Conservation (phyloP, 2,797 vertebrate genomes). For the Pachyuromys duprasi region DNA sequence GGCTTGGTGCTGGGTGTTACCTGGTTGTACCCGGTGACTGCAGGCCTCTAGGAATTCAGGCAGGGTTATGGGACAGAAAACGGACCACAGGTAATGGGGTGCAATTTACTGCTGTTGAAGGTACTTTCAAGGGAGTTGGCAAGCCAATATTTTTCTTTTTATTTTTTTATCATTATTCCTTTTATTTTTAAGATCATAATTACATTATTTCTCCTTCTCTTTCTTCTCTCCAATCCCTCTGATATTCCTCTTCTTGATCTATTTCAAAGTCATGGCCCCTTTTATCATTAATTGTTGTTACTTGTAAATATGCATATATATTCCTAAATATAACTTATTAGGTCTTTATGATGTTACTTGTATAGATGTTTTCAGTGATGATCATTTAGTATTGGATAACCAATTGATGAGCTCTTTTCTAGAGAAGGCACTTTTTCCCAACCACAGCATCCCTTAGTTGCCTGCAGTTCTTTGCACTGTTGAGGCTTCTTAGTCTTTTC, state of each 20-base stretch:
- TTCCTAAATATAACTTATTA: background rate
- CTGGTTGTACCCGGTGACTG: too few relatives aligned
- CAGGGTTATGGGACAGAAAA: too few relatives aligned
- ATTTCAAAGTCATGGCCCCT: background rate
- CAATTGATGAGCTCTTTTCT: background rate
- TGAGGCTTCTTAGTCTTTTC: background rate
- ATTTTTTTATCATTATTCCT: background rate
- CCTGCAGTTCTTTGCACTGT: background rate
- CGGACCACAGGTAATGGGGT: too few relatives aligned
- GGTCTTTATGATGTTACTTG: background rate
- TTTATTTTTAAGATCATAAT: background rate
- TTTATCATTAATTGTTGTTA: background rate
- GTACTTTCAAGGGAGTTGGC: too few relatives aligned
- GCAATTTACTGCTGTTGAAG: too few relatives aligned
- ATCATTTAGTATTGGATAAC: background rate
- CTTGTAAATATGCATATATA: background rate
- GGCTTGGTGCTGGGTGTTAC: too few relatives aligned
- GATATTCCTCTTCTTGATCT: background rate
- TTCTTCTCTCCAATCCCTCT: background rate
- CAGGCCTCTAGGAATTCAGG: too few relatives aligned
- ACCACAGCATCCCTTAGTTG: background rate
- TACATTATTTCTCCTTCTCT: background rate
- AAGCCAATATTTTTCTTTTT: background rate
- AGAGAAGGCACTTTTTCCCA: background rate
- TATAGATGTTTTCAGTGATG: too few relatives aligned